Conservation (phyloP, 2,113 vertebrate genomes). For the Oxyruncus cristatus region DNA sequence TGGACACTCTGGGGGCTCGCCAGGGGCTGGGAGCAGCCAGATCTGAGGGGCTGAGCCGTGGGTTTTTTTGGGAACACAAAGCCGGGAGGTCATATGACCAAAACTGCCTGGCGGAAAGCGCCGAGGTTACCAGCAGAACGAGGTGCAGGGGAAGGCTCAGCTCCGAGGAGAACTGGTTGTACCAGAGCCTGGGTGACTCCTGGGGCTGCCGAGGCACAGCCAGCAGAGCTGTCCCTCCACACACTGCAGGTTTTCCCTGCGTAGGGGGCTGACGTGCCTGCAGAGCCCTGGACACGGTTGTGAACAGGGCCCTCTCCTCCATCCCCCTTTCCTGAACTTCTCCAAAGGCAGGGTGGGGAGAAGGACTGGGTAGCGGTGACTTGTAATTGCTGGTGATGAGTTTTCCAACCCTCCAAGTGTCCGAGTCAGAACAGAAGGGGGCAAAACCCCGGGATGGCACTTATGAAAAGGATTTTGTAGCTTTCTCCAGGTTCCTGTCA, state of each 20-base stretch:
- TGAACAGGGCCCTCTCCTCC: not conserved
- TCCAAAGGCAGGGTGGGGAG: not conserved
- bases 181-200: not conserved
- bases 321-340: not conserved
- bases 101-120: not conserved
- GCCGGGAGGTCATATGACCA: not conserved
- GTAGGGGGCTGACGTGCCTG: too few species aligned
- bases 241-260: not conserved
- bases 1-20: fast-evolving
- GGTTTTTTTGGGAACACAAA: not conserved
- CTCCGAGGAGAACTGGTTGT: not conserved
- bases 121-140: not conserved
- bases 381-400: not conserved
- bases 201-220: not conserved
- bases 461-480: not conserved
- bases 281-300: not conserved
- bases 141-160: not conserved
- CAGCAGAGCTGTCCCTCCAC: not conserved
- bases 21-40: not conserved
- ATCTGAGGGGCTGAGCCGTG: not conserved
- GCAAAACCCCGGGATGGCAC: fast-evolving
- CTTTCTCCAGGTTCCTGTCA: not conserved
- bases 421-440: fast-evolving
- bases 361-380: not conserved
- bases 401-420: not conserved